These are phyloP conservation scores for Poecile montanus DNA, from an alignment of 2,797 vertebrate species.

Conservation along the genomic window DNA sequence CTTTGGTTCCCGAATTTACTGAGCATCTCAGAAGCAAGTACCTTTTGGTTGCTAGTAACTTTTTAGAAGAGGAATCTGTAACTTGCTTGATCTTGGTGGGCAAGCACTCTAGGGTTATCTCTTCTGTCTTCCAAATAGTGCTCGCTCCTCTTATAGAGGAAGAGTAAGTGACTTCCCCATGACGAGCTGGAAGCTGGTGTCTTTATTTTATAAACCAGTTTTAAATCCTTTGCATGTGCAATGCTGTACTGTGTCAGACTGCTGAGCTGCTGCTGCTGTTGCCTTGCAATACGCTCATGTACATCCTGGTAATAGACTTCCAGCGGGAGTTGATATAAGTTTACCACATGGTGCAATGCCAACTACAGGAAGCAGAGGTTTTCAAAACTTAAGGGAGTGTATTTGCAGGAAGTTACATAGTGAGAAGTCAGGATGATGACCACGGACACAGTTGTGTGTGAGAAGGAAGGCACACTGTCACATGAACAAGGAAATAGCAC, in stretches of 20 bases:
- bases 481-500: not conserved
- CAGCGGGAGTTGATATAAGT: not conserved
- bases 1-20: not conserved
- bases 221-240: not conserved
- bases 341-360: not conserved
- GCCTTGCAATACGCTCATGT: not conserved
- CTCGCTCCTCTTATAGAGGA: not conserved
- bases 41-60: not conserved
- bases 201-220: not conserved
- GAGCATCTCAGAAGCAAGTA: not conserved
- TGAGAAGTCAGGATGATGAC: not conserved
- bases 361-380: not conserved
- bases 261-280: rapidly evolving
- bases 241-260: not conserved
- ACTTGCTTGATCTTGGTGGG: not conserved
- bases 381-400: not conserved
- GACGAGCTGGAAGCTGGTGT: not conserved
- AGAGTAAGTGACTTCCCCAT: not conserved
- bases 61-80: not conserved
- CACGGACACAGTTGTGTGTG: not conserved
- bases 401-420: not conserved
- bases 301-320: not conserved
- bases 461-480: not conserved
- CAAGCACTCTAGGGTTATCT: not conserved
- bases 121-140: not conserved